phyloP scores from a whole-genome alignment of 2,797 vertebrate genomes.

The Salmo trutta region DNA sequence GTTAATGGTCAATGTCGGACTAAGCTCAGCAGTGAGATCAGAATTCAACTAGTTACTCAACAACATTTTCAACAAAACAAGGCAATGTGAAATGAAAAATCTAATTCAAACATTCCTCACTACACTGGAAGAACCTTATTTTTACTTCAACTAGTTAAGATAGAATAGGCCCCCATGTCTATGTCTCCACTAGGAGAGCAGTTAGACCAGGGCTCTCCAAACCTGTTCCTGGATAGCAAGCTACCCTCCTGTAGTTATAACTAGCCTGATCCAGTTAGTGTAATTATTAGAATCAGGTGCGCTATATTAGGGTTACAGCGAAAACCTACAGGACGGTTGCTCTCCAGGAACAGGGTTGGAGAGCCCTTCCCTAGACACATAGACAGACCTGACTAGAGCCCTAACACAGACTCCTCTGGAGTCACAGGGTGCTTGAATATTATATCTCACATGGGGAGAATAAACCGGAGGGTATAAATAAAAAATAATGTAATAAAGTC shows the following conservation, averaged over 20 bases:
- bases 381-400: background rate
- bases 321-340: too few species aligned
- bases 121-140: too few species aligned
- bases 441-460: slow-evolving; percentile 4
- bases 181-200: background rate
- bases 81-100: background rate
- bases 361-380: background rate
- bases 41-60: background rate
- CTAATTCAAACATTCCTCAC: too few species aligned
- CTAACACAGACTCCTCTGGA: slow-evolving; percentile 22
- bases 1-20: background rate
- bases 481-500: slow-evolving; percentile 16
- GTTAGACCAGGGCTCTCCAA: background rate
- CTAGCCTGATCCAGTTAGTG: too few species aligned
- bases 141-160: background rate
- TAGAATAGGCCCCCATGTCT: background rate
- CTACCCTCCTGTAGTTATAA: background rate
- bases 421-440: slow-evolving; percentile 7
- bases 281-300: too few species aligned
- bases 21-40: background rate
- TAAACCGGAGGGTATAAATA: slow-evolving; percentile 3
- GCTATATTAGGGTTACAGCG: too few species aligned
- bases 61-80: background rate
- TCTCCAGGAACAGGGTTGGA: too few species aligned
- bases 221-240: background rate